Evolutionary conservation across 2,797 vertebrate genomes (phyloP).

Genomic region (Sebastes umbrosus): DNA sequence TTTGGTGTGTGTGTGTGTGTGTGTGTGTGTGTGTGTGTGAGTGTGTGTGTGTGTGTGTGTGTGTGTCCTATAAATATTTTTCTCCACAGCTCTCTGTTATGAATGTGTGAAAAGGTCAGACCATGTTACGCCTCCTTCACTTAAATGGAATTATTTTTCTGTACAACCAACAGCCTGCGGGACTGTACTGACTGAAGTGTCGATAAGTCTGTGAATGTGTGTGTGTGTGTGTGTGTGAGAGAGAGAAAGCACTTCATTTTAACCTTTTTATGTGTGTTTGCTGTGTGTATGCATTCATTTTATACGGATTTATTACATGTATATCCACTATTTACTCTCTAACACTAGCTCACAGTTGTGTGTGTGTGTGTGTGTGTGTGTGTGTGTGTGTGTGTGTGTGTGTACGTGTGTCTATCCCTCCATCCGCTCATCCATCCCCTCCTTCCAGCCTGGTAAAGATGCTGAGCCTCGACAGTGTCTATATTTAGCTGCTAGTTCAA

Average conservation of each 20-base stretch:
- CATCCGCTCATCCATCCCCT: slow-evolving; percentile 32
- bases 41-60: background rate
- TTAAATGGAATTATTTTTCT: slow-evolving; percentile 43
- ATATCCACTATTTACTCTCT: background rate
- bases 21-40: background rate
- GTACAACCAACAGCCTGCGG: slow-evolving; percentile 20
- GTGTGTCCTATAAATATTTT: slow-evolving; percentile 36
- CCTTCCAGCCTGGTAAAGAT: slow-evolving; percentile 58
- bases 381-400: background rate
- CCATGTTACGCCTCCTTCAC: slow-evolving; percentile 19
- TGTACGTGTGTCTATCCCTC: slow-evolving; percentile 9
- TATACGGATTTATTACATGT: background rate
- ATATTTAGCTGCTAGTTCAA: slow-evolving; percentile 75
- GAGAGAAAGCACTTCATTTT: too few relatives aligned
- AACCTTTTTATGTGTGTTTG: background rate
- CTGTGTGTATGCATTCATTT: background rate
- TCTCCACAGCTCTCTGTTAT: slow-evolving; percentile 23
- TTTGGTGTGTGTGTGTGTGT: background rate
- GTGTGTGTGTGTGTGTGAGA: background rate
- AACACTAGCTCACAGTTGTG: background rate
- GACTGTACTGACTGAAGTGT: background rate
- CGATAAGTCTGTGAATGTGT: background rate
- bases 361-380: background rate
- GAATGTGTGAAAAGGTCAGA: slow-evolving; percentile 65
- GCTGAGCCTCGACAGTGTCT: slow-evolving; percentile 69